Evolutionary conservation across 2,797 vertebrate genomes (phyloP).

Genomic region (Novumbra hubbsi): DNA sequence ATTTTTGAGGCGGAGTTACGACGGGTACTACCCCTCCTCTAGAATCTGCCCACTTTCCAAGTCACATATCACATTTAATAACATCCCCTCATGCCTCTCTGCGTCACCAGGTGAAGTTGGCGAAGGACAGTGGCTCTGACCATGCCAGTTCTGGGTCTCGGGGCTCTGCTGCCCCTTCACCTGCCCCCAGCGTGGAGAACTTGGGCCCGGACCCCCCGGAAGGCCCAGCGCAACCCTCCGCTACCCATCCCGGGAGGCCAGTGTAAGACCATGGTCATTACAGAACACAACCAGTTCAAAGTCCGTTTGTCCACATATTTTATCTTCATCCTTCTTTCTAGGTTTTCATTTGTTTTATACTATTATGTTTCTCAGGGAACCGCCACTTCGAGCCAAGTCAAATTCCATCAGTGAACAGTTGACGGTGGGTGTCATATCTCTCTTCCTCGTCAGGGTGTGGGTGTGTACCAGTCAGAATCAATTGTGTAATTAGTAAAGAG

Average conservation of each 20-base stretch:
- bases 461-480: too few species aligned
- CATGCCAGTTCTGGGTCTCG: constrained; percentile 74
- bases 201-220: constrained; percentile 67
- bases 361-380: constrained; percentile 76
- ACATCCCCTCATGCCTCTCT: constrained; percentile 2
- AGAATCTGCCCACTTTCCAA: neutral
- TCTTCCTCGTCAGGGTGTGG: neutral
- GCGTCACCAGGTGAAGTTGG: constrained; percentile 82
- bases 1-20: constrained; percentile 87
- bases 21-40: constrained; percentile 71
- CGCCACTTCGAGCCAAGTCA: constrained; percentile 82
- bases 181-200: constrained; percentile 76
- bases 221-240: constrained; percentile 58
- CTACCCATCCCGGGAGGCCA: constrained; percentile 73
- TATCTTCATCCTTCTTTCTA: neutral
- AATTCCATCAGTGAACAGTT: constrained; percentile 90
- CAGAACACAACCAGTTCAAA: neutral
- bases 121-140: constrained; percentile 80
- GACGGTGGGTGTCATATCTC: constrained; percentile 65
- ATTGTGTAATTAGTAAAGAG: too few species aligned
- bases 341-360: constrained; percentile 9
- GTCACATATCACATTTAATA: neutral
- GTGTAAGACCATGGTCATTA: constrained; percentile 69
- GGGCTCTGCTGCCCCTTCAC: constrained; percentile 82
- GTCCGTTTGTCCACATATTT: neutral